Evolutionary conservation across 2,888 invertebrate species (phyloP).

Genomic region (Xestia rhomboidea): DNA sequence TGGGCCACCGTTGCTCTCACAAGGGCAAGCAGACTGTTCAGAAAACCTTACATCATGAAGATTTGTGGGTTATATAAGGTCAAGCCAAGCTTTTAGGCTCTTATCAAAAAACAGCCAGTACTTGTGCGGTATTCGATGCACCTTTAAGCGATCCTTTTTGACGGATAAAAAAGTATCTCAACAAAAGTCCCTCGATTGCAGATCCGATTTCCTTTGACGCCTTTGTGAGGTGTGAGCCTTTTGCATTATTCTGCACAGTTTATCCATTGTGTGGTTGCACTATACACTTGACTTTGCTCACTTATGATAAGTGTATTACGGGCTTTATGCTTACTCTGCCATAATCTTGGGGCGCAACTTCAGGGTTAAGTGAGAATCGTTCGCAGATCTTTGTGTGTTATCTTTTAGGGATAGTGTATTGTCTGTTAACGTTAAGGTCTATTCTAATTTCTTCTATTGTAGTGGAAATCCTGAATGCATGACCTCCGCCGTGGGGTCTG

Average conservation of each 20-base stretch:
- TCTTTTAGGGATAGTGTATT: neutral
- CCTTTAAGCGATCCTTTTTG: neutral
- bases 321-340: constrained; percentile 18
- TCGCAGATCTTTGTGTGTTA: neutral
- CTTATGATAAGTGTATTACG: constrained; percentile 44
- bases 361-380: constrained; percentile 35
- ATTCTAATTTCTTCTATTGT: neutral
- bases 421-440: neutral
- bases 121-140: neutral
- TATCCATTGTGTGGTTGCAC: constrained; percentile 5
- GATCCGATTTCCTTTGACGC: neutral
- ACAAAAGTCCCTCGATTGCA: neutral
- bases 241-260: neutral
- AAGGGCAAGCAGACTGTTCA: neutral
- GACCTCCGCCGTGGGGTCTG: too few relatives aligned
- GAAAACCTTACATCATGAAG: neutral
- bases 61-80: too few relatives aligned
- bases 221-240: constrained; percentile 8
- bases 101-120: too few relatives aligned
- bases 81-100: too few relatives aligned
- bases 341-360: constrained; percentile 26
- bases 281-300: constrained; percentile 37
- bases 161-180: neutral
- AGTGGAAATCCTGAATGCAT: too few relatives aligned
- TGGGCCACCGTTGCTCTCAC: too few relatives aligned